Evolutionary conservation across 2,888 invertebrate species (phyloP).

Genomic region (Meta bourneti): DNA sequence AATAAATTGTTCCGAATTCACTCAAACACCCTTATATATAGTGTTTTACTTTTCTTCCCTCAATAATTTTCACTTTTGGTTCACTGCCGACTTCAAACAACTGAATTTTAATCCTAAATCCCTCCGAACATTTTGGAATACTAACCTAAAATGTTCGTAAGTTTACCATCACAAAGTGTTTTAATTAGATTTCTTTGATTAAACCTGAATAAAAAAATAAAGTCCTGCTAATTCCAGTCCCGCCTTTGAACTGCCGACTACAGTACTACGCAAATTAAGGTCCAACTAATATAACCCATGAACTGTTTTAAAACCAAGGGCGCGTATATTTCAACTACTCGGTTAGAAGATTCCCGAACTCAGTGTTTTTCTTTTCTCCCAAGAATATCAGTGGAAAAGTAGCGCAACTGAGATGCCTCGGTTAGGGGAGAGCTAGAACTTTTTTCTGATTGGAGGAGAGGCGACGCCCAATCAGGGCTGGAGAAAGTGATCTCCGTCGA

Average conservation of each 20-base stretch:
- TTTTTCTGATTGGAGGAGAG: constrained; percentile 48
- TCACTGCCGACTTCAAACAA: no score
- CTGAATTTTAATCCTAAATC: no score
- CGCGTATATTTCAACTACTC: constrained; percentile 35
- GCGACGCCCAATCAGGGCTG: constrained; percentile 56
- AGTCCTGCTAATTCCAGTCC: not conserved
- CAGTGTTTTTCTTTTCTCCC: constrained; percentile 46
- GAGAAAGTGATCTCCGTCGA: constrained; percentile 59
- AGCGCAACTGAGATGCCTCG: constrained; percentile 28
- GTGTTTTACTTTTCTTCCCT: no score
- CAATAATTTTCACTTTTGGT: no score
- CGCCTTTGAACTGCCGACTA: not conserved
- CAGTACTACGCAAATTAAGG: not conserved
- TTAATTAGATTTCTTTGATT: no score
- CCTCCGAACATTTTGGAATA: no score
- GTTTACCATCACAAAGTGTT: no score
- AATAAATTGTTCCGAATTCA: no score
- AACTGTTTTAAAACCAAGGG: constrained; percentile 60
- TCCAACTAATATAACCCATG: not conserved
- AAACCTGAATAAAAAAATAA: not conserved
- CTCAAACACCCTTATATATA: no score
- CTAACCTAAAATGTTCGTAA: no score
- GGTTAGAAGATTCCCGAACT: constrained; percentile 27
- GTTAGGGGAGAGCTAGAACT: constrained; percentile 39
- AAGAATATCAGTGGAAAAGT: constrained; percentile 47